Evolutionary conservation across 2,113 vertebrate genomes (phyloP), one percentile per base, ranked within the genome.

Genomic region (Pelusios castaneus): DNA sequence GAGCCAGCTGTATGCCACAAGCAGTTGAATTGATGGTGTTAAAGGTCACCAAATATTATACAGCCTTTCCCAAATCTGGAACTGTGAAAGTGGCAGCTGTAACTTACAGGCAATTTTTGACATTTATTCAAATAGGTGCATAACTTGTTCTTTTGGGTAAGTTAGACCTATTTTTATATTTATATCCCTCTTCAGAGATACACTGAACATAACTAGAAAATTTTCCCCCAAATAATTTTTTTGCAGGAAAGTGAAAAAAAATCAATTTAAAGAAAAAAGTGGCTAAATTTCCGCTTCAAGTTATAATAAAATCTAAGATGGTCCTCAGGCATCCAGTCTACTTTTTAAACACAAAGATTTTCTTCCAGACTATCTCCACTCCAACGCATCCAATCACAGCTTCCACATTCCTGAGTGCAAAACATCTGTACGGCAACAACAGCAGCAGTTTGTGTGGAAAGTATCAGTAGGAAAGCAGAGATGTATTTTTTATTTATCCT

Each of bases 121-220:
- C 0, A 0, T 34, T 89, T 91, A 47, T 21, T 88, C 8, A 49
- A 10, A 82, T 41, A 4, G 1, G 34, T 47, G 31, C 14, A 4
- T 11, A n/a, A 22, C 88, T 82, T 83, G 6, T 16, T 8, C 38
- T 81, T 81, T 78, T 77, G 38, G 70, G 38, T 22, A n/a, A 75
- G 8, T 11, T 60, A 54, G 16, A 17, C 24, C 34, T 88, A 21
- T 60, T 60, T 70, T 70, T 70, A 41, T 38, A 19, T 70, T 70
- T 70, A 10, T 70, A n/a, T 14, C 67, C n/a, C n/a, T 1, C 19
- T 70, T 70, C 67, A n/a, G 41, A 70, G n/a, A 70, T 70, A n/a
- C 67, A 21, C 21, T 21, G n/a, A 70, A 38, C 34, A 70, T 70
- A 70, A 70, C 67, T 70, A 70, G 21, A 41, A 41, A 38, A 70